Evolutionary conservation across 2,113 vertebrate species (phyloP).

Genomic region (Microcebus griseorufus): DNA sequence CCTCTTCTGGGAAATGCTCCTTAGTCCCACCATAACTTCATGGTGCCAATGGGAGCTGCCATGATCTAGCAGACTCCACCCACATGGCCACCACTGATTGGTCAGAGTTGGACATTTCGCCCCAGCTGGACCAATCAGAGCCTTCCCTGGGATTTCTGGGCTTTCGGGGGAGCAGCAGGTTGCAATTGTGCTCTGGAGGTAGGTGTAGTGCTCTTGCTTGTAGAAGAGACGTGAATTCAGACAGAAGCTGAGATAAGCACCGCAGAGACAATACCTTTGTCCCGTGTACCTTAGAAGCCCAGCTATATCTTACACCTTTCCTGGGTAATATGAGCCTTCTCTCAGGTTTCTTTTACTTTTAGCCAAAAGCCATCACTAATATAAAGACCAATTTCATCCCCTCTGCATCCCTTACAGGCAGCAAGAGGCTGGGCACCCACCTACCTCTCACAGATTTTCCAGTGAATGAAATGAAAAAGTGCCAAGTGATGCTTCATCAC

Average conservation of each 20-base stretch:
- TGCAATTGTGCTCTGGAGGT: neutral
- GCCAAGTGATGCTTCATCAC: accelerated
- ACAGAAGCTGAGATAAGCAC: neutral
- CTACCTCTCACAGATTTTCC: accelerated
- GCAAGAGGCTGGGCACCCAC: neutral
- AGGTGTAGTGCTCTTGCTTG: accelerated
- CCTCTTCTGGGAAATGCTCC: neutral
- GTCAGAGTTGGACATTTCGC: neutral
- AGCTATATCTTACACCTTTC: accelerated
- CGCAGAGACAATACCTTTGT: neutral
- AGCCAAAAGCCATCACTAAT: neutral
- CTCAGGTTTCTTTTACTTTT: neutral
- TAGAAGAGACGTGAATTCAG: neutral
- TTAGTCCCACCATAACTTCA: neutral
- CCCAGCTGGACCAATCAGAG: neutral
- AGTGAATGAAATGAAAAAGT: neutral
- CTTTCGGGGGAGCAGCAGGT: accelerated
- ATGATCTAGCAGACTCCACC: neutral
- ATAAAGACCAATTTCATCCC: neutral
- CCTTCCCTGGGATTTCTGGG: neutral
- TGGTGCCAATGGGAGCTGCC: neutral
- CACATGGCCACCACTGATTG: neutral
- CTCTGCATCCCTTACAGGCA: accelerated
- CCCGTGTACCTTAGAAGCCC: neutral
- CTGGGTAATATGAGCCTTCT: too few species aligned